Conservation (phyloP, 2,113 vertebrate species). For the Chloroceryle aenea region DNA sequence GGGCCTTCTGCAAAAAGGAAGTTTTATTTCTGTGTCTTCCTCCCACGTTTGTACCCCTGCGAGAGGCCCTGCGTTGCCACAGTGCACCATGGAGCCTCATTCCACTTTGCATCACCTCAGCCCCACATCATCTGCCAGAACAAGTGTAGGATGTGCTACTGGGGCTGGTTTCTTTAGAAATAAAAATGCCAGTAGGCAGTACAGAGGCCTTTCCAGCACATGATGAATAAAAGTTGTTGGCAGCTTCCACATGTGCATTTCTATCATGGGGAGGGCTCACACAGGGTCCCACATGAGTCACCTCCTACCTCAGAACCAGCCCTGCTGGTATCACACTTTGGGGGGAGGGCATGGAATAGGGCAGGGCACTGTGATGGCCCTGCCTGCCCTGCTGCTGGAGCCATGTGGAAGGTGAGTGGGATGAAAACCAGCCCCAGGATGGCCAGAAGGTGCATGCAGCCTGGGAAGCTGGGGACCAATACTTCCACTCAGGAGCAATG, state of each 20-base stretch:
- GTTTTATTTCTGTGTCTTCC: background rate
- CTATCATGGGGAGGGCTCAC: background rate
- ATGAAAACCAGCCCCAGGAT: background rate
- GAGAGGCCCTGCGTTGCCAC: background rate
- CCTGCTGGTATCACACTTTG: background rate
- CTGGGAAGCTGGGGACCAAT: background rate
- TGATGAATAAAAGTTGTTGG: rapidly evolving
- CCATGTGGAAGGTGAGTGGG: background rate
- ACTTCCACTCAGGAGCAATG: background rate
- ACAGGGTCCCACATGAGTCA: rapidly evolving
- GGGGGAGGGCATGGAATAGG: no score
- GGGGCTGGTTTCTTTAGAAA: no score
- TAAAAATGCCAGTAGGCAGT: rapidly evolving
- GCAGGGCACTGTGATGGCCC: background rate
- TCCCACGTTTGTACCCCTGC: rapidly evolving
- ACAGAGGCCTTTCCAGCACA: rapidly evolving
- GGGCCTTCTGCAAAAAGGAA: background rate
- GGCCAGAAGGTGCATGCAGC: rapidly evolving
- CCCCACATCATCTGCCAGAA: rapidly evolving
- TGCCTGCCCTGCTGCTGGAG: background rate
- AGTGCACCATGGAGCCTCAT: rapidly evolving
- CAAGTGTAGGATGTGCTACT: rapidly evolving
- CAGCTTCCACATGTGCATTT: rapidly evolving
- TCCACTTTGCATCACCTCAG: rapidly evolving
- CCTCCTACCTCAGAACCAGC: background rate